Evolutionary conservation across 2,888 invertebrate genomes (phyloP), one percentile per base, ranked within the genome.

Genomic region (Drosophila austrosaltans): DNA sequence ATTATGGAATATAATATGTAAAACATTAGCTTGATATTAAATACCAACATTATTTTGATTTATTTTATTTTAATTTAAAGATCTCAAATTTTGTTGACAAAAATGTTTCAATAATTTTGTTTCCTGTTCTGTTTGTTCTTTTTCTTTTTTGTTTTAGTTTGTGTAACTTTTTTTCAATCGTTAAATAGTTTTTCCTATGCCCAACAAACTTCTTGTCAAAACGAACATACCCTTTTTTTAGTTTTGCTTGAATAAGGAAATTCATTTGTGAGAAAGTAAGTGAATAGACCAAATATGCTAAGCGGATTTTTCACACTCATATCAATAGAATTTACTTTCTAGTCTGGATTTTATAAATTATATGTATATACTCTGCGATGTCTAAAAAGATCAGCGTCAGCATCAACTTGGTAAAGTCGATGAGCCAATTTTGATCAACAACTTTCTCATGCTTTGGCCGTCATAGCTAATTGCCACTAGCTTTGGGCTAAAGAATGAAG

Each of bases 301-400:
- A 71, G 77, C 83, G 89, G 83, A 84, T 66, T 84, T 78, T 81
- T 69, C 58, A 64, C 40, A 28, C 58, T 58, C 32, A 40, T 30
- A 64, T 44, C 25, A 54, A 63, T 64, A 87, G 89, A 82, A 89
- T 85, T 85, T 85, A 85, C 85, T 86, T 86, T 86, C 89, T 88
- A 87, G 82, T 71, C 77, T 89, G 84, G 81, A 83, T 88, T 82
- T 76, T 63, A 30, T 2, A 48, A 48, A 12, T 10, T 48, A 48
- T 25, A 36, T 36, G 8, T 48, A 48, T 25, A 36, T 36, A 36
- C 22, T 10, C 22, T 25, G 4, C 48, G 1, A 76, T 77, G 63
- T 64, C 44, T 36, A 63, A 16, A 63, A 20, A 53, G 66, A 66
- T 66, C 63, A 57, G 39, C 67, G 44, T 48, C 48, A 10, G 22